Evolutionary conservation across 2,113 vertebrate species (phyloP).

Genomic region (Seriola aureovittata): DNA sequence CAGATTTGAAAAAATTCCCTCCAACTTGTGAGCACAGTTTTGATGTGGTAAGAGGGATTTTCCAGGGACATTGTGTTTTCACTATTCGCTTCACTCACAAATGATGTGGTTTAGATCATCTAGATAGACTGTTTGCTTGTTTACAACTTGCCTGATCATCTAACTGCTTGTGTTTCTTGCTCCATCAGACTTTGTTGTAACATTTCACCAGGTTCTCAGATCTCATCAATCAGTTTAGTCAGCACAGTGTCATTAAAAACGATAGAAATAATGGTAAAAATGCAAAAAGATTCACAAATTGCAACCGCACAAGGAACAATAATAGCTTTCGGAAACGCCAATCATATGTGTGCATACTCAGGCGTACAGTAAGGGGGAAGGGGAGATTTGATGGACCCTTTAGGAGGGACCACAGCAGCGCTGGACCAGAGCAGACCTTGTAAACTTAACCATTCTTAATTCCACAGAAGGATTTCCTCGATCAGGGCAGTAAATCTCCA

Average conservation of each 20-base stretch:
- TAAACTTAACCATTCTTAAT: slow-evolving; percentile 68
- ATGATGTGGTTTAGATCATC: not conserved
- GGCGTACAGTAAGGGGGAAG: not conserved
- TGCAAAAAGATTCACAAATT: not conserved
- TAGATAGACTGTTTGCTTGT: not conserved
- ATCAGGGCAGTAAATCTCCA: slow-evolving; percentile 65
- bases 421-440: slow-evolving; percentile 52
- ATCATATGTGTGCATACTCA: not conserved
- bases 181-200: not conserved
- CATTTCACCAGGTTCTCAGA: not conserved
- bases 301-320: slow-evolving; percentile 7
- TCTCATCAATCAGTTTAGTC: not conserved
- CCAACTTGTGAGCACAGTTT: not conserved
- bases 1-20: not conserved
- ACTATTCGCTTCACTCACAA: not conserved
- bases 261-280: not conserved
- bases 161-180: not conserved
- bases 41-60: not conserved
- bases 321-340: not conserved
- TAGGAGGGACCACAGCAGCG: slow-evolving; percentile 8
- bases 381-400: slow-evolving; percentile 35
- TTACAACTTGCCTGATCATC: slow-evolving; percentile 11
- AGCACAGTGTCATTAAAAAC: not conserved
- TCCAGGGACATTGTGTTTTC: not conserved
- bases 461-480: slow-evolving; percentile 64